Conservation (phyloP, 2,113 vertebrate genomes). For the Anoplopoma fimbria region DNA sequence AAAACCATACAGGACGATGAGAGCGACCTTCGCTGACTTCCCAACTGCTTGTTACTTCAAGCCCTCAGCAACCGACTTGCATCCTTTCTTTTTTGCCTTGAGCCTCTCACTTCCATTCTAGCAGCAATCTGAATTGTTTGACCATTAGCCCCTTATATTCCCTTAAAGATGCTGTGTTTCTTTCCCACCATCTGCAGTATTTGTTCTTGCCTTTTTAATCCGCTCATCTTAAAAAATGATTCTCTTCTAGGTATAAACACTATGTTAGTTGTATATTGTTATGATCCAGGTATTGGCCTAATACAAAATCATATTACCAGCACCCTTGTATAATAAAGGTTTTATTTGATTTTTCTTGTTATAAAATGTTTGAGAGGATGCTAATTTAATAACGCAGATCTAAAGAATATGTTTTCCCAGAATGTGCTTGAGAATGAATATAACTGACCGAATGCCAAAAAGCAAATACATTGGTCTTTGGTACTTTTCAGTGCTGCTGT, state of each 20-base stretch:
- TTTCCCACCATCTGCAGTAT: constrained; percentile 50
- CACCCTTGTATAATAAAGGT: constrained; percentile 35
- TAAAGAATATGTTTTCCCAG: constrained; percentile 39
- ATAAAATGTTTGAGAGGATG: constrained; percentile 26
- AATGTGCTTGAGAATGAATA: constrained; percentile 33
- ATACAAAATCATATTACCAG: constrained; percentile 58
- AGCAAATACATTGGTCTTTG: constrained; percentile 9
- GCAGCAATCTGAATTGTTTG: constrained; percentile 12
- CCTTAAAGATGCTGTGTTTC: constrained; percentile 23
- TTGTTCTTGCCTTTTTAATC: constrained; percentile 45
- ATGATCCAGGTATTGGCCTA: constrained; percentile 33
- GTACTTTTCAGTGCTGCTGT: neutral
- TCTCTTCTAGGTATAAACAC: constrained; percentile 8
- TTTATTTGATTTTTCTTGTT: constrained; percentile 48
- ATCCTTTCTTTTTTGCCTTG: constrained; percentile 42
- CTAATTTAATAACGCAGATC: constrained; percentile 20
- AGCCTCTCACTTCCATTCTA: constrained; percentile 45
- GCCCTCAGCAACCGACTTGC: neutral
- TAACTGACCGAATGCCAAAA: constrained; percentile 14
- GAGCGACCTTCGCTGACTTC: constrained; percentile 86
- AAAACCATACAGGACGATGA: constrained; percentile 93
- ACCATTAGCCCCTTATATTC: constrained; percentile 9
- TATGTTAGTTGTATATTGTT: constrained; percentile 40
- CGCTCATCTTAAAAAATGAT: neutral
- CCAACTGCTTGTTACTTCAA: neutral